Base-by-base conservation (phyloP, 2,113 vertebrate species). In the Tupaia chinensis region DNA sequence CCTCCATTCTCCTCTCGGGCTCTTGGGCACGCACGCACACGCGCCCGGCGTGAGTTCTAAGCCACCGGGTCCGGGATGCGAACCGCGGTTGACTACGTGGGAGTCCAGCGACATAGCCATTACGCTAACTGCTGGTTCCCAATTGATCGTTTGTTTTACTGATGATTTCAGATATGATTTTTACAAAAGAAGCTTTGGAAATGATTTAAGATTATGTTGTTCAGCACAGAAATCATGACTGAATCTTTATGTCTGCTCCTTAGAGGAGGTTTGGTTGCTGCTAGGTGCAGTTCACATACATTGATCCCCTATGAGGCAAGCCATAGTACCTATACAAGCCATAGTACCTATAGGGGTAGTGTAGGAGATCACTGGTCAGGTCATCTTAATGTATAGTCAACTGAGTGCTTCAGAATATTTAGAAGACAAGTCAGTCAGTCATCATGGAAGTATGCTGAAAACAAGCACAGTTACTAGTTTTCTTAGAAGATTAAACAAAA, bases 401-500 rank as follows among this genome's bases (percentile, higher is more conserved):
- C 7, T 68, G 53, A 86, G 29, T 86, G 61, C n/a, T 58, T 78
- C 44, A 19, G 29, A 83, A 74, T 92, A 94, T 90, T 92, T 74
- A 54, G 58, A 79, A 90, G 63, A 82, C 58, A 25, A 89, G 12
- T 76, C 29, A 65, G 10, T 54, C 15, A 85, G 27, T 34, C 61
- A 70, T 95, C 19, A 27, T 68, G 61, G 53, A 72, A 89, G 60
- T 17, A 32, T 8, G 72, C 4, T 27, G 72, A 66, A 84, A 15
- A 68, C 6, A 87, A 79, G 16, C 13, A 60, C 17, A 54, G 27
- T 58, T 65, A 29, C 70, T 20, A 29, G 4, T 78, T 90, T 93
- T 95, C 53, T 86, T 94, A 58, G n/a, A 76, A 87, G 29, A 87
- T 56, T 90, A 68, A 83, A 91, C 22, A 69, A 83, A 74, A 60